Evolutionary conservation across 1,140 invertebrate genomes (phyloP).

Genomic region (Cheumatopsyche charites): DNA sequence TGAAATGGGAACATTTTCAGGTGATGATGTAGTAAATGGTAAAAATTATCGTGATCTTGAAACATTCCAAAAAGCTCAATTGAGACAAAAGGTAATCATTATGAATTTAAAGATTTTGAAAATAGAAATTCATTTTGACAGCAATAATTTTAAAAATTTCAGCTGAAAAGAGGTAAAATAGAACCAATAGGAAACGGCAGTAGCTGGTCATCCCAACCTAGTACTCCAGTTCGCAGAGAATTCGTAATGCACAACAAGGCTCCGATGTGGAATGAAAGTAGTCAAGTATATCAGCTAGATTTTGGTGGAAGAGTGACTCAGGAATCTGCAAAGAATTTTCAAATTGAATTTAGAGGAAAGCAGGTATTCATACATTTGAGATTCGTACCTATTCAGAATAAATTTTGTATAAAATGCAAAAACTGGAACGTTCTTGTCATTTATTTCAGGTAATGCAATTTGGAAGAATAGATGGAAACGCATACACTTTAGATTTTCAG

Average conservation of each 20-base stretch:
- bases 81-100: conserved; percentile 83
- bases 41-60: conserved; percentile 87
- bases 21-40: conserved; percentile 67
- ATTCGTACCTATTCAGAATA: conserved; percentile 30
- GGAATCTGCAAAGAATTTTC: conserved; percentile 99
- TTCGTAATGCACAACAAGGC: conserved; percentile 99
- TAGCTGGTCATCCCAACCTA: conserved; percentile 51
- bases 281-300: conserved; percentile 98
- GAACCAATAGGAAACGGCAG: conserved; percentile 61
- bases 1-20: conserved; percentile 69
- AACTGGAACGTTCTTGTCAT: too few species aligned
- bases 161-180: conserved; percentile 71
- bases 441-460: conserved; percentile 95
- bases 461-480: conserved; percentile 97
- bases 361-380: conserved; percentile 70
- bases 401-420: neutral
- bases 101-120: neutral
- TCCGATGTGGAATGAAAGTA: conserved; percentile 99
- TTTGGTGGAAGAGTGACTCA: conserved; percentile 99
- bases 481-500: conserved; percentile 98
- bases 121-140: neutral
- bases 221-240: conserved; percentile 68
- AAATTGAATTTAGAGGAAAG: conserved; percentile 96
- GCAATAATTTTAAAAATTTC: conserved; percentile 38
- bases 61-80: conserved; percentile 92